Percentiles rank a stretch among this genome's conserved stretches.
These are phyloP conservation scores for Prionailurus bengalensis DNA, from an alignment of 2,113 vertebrate genomes.

Conservation along the genomic window DNA sequence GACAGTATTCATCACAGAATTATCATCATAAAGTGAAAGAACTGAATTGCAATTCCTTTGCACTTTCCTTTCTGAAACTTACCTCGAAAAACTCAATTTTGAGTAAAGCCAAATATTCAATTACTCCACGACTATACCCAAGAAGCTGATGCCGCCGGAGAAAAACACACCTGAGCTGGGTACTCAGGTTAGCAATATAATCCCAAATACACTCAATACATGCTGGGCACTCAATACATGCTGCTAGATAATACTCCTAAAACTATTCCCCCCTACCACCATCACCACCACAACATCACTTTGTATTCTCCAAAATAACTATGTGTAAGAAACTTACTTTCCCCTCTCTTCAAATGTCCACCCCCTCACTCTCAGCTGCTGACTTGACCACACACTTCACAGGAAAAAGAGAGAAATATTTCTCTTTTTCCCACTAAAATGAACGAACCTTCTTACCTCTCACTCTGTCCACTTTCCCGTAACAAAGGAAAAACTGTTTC, in stretches of 20 bases:
- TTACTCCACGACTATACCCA: constrained; percentile 4
- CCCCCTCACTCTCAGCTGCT: background rate
- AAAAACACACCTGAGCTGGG: background rate
- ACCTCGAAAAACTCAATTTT: constrained; percentile 34
- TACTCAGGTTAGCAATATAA: background rate
- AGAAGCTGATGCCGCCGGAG: background rate
- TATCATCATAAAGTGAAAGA: constrained; percentile 30
- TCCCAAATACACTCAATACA: constrained; percentile 39
- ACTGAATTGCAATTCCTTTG: constrained; percentile 1
- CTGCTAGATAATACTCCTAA: background rate
- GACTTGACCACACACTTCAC: background rate
- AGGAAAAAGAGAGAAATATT: background rate
- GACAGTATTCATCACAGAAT: background rate
- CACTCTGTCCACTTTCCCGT: background rate
- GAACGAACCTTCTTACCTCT: background rate
- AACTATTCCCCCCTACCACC: background rate
- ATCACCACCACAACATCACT: background rate
- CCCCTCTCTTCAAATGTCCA: background rate
- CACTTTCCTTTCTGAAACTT: constrained; percentile 20
- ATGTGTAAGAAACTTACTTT: background rate
- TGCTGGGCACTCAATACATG: background rate
- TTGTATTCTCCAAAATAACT: constrained; percentile 12
- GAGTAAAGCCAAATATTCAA: constrained; percentile 3
- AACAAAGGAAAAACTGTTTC: background rate
- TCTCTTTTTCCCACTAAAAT: constrained; percentile 10